Base-by-base conservation (phyloP, 2,113 vertebrate species). In the Heteronetta atricapilla region DNA sequence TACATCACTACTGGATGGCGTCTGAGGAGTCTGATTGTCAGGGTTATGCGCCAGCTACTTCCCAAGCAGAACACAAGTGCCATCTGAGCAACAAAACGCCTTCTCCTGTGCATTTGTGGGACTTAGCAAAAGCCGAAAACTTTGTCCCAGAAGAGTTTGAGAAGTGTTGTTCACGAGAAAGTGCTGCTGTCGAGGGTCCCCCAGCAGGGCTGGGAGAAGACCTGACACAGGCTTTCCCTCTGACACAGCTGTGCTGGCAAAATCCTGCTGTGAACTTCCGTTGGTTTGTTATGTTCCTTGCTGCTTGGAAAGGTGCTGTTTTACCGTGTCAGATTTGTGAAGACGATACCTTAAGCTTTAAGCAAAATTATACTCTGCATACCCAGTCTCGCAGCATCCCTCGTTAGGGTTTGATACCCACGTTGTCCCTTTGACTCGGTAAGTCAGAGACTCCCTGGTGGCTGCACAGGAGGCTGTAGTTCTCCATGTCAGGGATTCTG, bases 161-260 rank as follows among this genome's bases (percentile, higher is more conserved):
- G 48, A 21, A 56, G 64, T 20, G 13, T 18, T 11, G 1, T n/a
- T 48, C 10, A 1, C 29, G 7, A 23, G 55, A 8, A 62, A 11
- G 55, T 13, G 36, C 33, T 28, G 44, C 70, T 5, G 4, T 38
- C 0, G 2, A 10, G n/a, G 46, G 11, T 3, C 7, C 68, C 2
- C 50, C 52, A 3, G 36, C 22, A 2, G 17, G 62, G 22, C 11
- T 62, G 33, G 8, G 46, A 6, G 46, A 26, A n/a, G 44, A 18
- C 26, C 33, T n/a, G n/a, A n/a, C n/a, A n/a, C n/a, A n/a, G n/a
- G 0, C 21, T 52, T 36, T 6, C 36, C 36, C 3, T 44, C 58
- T 26, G 63, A 6, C 7, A 1, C 50, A 36, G 33, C 69, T 44
- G 1, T 5, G 26, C 38, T 6, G 33, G 56, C 11, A 9, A 13